Percentiles rank a stretch among this genome's conserved stretches.
Evolutionary conservation across 2,888 invertebrate genomes (phyloP).

Genomic region (Aelia acuminata): DNA sequence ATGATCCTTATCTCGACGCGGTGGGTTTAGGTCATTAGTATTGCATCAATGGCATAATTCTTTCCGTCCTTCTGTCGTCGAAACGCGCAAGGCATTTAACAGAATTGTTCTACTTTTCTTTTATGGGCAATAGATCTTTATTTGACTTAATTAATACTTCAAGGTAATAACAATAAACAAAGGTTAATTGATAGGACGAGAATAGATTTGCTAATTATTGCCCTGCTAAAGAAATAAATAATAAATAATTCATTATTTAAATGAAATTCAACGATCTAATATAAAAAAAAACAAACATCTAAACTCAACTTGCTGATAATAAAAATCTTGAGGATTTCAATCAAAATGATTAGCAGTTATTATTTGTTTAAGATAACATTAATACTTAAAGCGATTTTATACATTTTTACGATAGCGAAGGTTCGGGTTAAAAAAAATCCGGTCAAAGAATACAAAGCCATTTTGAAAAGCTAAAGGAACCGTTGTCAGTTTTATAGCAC

Average conservation of each 20-base stretch:
- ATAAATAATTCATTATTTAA: too few relatives aligned
- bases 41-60: constrained; percentile 2
- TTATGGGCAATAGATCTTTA: not conserved
- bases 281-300: not conserved
- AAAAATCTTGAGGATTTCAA: not conserved
- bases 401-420: not conserved
- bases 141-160: too few relatives aligned
- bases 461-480: not conserved
- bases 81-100: not conserved
- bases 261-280: too few relatives aligned
- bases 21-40: constrained; percentile 6
- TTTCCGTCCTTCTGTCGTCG: not conserved
- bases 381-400: not conserved
- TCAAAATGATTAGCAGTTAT: not conserved
- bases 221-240: too few relatives aligned
- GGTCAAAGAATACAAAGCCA: not conserved
- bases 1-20: not conserved
- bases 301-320: not conserved
- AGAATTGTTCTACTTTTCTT: not conserved
- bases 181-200: too few relatives aligned
- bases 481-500: not conserved
- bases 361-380: not conserved
- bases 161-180: too few relatives aligned
- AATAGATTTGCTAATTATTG: too few relatives aligned
- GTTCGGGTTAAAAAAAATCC: not conserved